Evolutionary conservation across 1,140 invertebrate genomes (phyloP).

Genomic region (Idris sp.): DNA sequence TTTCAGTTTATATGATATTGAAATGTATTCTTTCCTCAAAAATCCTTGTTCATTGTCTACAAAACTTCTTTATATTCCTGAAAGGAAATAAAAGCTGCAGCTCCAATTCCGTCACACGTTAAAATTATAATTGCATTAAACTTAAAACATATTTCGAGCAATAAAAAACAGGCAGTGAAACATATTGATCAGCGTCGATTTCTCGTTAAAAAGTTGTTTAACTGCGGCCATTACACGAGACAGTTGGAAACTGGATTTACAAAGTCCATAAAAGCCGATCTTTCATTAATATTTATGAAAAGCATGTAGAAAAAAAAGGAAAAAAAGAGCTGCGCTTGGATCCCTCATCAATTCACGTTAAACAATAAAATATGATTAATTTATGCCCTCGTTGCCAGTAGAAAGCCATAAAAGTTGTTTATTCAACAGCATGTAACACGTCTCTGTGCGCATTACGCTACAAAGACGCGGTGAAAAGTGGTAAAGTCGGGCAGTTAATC

Average conservation of each 20-base stretch:
- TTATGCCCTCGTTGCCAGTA: neutral
- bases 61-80: too few species aligned
- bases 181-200: neutral
- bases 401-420: conserved; percentile 38
- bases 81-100: too few species aligned
- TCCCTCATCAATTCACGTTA: conserved; percentile 10
- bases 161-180: neutral
- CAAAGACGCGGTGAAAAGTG: conserved; percentile 18
- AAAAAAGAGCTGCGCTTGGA: too few species aligned
- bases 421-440: conserved; percentile 24
- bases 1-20: too few species aligned
- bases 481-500: conserved; percentile 32
- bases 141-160: too few species aligned
- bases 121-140: too few species aligned
- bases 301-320: conserved; percentile 27
- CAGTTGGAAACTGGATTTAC: conserved; percentile 4
- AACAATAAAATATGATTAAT: conserved; percentile 24
- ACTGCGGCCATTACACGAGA: neutral
- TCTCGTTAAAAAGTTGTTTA: conserved; percentile 12
- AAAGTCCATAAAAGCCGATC: conserved; percentile 27
- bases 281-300: conserved; percentile 38
- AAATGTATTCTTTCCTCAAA: too few species aligned
- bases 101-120: too few species aligned
- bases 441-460: conserved; percentile 2
- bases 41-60: too few species aligned